Conservation (phyloP, 2,888 invertebrate genomes). For the Drosophila meridiana region DNA sequence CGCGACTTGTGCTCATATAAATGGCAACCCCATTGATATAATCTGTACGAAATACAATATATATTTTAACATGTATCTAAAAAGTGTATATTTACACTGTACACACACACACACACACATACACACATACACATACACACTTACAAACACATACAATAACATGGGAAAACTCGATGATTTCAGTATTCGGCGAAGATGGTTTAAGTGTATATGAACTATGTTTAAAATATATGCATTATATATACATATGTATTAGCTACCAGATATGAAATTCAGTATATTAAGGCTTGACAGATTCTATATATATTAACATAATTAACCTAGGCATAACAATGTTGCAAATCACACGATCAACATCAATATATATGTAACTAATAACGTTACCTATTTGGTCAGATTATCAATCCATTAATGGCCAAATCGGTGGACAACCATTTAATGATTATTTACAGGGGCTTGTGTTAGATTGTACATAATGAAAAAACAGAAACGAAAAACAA, state of each 20-base stretch:
- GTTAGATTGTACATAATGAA: slow-evolving; percentile 75
- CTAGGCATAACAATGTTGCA: slow-evolving; percentile 43
- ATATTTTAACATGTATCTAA: slow-evolving; percentile 17
- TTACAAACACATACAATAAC: slow-evolving; percentile 15
- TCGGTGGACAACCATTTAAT: slow-evolving; percentile 49
- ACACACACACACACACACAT: slow-evolving; percentile 3
- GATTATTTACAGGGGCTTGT: slow-evolving; percentile 81
- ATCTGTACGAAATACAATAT: slow-evolving; percentile 31
- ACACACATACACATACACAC: slow-evolving; percentile 25
- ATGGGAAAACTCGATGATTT: slow-evolving; percentile 74
- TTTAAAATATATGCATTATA: slow-evolving; percentile 46
- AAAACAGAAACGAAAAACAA: slow-evolving; percentile 30
- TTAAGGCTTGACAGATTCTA: slow-evolving; percentile 77
- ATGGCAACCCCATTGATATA: slow-evolving; percentile 50
- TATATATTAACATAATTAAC: slow-evolving; percentile 53
- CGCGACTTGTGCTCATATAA: slow-evolving; percentile 36
- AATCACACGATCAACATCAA: slow-evolving; percentile 43
- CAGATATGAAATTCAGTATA: slow-evolving; percentile 59
- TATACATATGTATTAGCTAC: slow-evolving; percentile 57
- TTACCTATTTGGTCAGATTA: slow-evolving; percentile 43
- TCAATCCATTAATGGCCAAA: slow-evolving; percentile 34
- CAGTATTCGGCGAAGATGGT: slow-evolving; percentile 75
- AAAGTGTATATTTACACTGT: slow-evolving; percentile 17
- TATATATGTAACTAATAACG: slow-evolving; percentile 24
- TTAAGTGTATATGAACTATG: slow-evolving; percentile 63